phyloP scores from a whole-genome alignment of 1,140 invertebrate species.

The Tetramorium parvispinum region DNA sequence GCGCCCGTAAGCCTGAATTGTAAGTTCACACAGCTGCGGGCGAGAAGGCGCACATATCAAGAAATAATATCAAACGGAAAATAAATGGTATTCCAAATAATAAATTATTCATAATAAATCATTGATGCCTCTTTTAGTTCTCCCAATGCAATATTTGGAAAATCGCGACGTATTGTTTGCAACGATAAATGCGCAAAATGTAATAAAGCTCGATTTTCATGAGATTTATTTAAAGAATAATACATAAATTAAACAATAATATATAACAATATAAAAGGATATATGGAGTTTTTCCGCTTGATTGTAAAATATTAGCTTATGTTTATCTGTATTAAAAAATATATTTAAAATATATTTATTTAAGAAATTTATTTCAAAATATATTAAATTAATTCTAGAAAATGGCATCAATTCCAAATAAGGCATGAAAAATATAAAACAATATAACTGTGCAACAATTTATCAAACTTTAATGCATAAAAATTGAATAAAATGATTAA shows the following conservation, averaged over 20 bases:
- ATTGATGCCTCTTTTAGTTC: background rate
- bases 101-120: slow-evolving; percentile 59
- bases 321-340: background rate
- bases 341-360: background rate
- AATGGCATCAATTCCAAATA: background rate
- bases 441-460: background rate
- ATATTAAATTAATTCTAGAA: background rate
- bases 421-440: background rate
- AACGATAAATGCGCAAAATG: background rate
- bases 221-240: background rate
- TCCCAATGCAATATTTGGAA: background rate
- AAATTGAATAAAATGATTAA: background rate
- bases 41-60: slow-evolving; percentile 6
- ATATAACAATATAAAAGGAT: background rate
- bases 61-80: slow-evolving; percentile 37
- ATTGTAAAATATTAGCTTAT: background rate
- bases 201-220: background rate
- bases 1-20: slow-evolving; percentile 50
- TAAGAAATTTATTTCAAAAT: background rate
- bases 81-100: slow-evolving; percentile 34
- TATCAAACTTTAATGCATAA: background rate
- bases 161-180: background rate
- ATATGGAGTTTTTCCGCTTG: background rate
- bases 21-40: slow-evolving; percentile 39
- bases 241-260: no score